Conservation (phyloP, 2,113 vertebrate genomes). For the Meleagris gallopavo region DNA sequence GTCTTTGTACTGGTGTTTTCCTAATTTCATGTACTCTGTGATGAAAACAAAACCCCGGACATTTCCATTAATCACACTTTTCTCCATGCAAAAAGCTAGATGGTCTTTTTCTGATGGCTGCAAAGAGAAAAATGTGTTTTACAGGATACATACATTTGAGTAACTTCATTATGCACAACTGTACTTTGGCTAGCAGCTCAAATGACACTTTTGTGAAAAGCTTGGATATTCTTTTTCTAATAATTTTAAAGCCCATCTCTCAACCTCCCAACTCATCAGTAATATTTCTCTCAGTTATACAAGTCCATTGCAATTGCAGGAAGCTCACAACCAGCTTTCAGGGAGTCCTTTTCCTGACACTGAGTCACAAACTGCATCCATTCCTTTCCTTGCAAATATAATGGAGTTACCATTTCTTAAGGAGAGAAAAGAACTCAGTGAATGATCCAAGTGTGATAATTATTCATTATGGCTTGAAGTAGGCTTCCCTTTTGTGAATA, state of each 20-base stretch:
- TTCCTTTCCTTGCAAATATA: not conserved
- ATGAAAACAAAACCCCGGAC: not conserved
- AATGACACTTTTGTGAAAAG: constrained; percentile 32
- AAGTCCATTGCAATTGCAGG: not conserved
- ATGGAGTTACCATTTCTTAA: rapidly evolving
- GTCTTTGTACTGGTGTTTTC: not conserved
- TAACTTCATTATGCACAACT: not conserved
- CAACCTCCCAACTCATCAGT: not conserved
- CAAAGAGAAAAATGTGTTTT: not conserved
- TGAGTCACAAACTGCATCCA: not conserved
- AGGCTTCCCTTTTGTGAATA: not conserved
- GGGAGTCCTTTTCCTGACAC: not conserved
- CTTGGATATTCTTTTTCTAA: not conserved
- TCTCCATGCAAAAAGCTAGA: not conserved
- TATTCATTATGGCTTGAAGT: constrained; percentile 9
- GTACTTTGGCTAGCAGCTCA: not conserved
- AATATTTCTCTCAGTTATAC: rapidly evolving
- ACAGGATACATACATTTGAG: not conserved
- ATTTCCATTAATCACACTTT: not conserved
- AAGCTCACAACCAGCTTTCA: not conserved
- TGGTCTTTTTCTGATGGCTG: not conserved
- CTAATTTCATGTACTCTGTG: not conserved
- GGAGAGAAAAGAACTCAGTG: not conserved
- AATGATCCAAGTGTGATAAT: not conserved
- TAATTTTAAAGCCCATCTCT: not conserved